A percentile compares a stretch with the other conserved stretches of the same genome.
These are phyloP conservation scores for Anticlea derivata DNA, from an alignment of 2,888 invertebrate species.

Conservation along the genomic window DNA sequence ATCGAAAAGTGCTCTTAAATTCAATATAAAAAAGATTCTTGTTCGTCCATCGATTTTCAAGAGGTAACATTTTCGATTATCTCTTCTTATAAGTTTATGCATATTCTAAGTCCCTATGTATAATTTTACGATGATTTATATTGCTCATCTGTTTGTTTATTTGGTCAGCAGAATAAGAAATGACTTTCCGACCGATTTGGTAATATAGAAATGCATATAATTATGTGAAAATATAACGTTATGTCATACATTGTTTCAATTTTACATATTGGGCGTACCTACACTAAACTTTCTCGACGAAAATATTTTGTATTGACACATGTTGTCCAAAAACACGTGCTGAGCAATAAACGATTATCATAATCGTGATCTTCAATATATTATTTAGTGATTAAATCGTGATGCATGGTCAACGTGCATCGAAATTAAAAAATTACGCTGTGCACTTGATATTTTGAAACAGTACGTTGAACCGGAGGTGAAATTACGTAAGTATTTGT, in stretches of 20 bases:
- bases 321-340: constrained; percentile 1
- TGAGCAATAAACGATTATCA: constrained; percentile 4
- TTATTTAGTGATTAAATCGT: constrained; percentile 44
- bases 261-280: constrained; percentile 30
- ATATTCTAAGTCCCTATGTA: constrained; percentile 15
- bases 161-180: constrained; percentile 32
- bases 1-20: too few relatives aligned
- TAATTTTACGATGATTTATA: constrained; percentile 26
- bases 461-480: constrained; percentile 56
- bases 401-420: constrained; percentile 47
- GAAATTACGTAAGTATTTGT: constrained; percentile 50
- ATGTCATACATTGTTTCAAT: constrained; percentile 30
- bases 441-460: constrained; percentile 52
- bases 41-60: too few relatives aligned
- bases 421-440: constrained; percentile 61
- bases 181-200: constrained; percentile 42
- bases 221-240: constrained; percentile 29
- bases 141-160: constrained; percentile 17
- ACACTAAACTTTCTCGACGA: constrained; percentile 29
- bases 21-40: too few relatives aligned
- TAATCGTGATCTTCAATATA: constrained; percentile 41
- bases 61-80: too few relatives aligned
- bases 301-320: constrained; percentile 19
- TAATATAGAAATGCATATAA: constrained; percentile 44
- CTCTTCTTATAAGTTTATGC: too few relatives aligned